Base-by-base conservation (phyloP, 2,888 invertebrate species). In the Pollenia angustigena region DNA sequence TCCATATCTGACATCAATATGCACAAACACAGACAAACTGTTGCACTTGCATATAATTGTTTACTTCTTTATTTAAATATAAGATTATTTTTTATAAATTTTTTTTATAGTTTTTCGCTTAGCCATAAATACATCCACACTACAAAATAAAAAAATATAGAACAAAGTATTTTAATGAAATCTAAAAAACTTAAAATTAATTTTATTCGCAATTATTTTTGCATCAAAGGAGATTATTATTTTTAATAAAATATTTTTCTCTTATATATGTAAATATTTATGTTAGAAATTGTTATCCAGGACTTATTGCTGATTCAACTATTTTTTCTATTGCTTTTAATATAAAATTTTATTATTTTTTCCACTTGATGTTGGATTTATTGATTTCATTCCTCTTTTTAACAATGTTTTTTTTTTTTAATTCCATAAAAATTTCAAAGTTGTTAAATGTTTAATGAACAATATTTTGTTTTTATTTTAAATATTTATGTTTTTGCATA, bases 381-480 rank as follows among this genome's bases (percentile, higher is more conserved):
- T 54, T 54, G 54, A 54, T 32, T 32, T 32, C 32, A 32, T 32
- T 32, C 32, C 32, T 32, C 32, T 54, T 54, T 54, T 54, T 54
- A 18, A 54, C 54, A 18, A 16, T 56, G 11, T 56, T 32, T 58
- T 58, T 58, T 23, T 18, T 18, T 32, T 32, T 58, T 32, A 32
- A 32, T 32, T 32, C 32, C 14, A 58, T 58, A 58, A 32, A 40
- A 6, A 58, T 12, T 58, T 58, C 12, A 32, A 8, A 58, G 58
- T 40, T 58, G 23, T 32, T 58, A 58, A 58, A 58, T 58, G 14
- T 58, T 58, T 58, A 58, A 58, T 58, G 56, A 58, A 58, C 14
- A 58, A 58, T n/a, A 58, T 58, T 40, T 58, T 58, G 58, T 58
- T 58, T 40, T 58, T 58, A 40, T 58, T 58, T 58, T 12, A 14